These are phyloP conservation scores for Operophtera brumata DNA, from an alignment of 2,888 invertebrate genomes.

Conservation along the genomic window DNA sequence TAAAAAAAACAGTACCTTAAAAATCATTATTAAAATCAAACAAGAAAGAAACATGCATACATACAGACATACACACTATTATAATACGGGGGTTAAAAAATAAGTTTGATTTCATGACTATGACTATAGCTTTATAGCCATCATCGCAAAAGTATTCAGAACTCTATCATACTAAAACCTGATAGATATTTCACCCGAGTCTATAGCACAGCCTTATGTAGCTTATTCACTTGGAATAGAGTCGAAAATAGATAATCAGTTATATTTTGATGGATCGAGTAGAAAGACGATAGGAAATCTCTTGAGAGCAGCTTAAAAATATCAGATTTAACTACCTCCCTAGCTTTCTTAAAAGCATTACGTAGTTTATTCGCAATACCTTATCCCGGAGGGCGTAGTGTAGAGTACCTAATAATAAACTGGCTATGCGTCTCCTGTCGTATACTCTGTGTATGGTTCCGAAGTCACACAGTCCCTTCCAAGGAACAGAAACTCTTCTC, in stretches of 20 bases:
- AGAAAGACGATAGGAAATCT: not conserved
- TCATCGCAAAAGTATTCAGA: not conserved
- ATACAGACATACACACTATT: too few relatives aligned
- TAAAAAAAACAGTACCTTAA: too few relatives aligned
- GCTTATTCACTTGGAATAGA: not conserved
- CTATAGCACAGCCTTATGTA: not conserved
- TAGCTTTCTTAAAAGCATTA: conserved; percentile 13
- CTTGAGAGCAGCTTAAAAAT: not conserved
- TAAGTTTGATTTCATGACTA: too few relatives aligned
- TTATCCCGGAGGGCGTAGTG: not conserved
- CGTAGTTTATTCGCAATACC: not conserved
- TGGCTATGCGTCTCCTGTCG: too few relatives aligned
- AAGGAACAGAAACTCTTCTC: too few relatives aligned
- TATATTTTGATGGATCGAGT: not conserved
- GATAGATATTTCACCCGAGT: not conserved
- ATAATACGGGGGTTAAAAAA: too few relatives aligned
- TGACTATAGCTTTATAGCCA: too few relatives aligned
- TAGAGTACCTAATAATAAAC: not conserved
- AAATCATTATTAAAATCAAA: too few relatives aligned
- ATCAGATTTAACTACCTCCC: not conserved
- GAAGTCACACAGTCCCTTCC: too few relatives aligned
- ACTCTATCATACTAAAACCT: not conserved
- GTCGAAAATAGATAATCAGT: not conserved
- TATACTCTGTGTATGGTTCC: too few relatives aligned
- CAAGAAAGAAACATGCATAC: too few relatives aligned